phyloP scores from a whole-genome alignment of 2,888 invertebrate genomes.

The Crocallis elinguaria region DNA sequence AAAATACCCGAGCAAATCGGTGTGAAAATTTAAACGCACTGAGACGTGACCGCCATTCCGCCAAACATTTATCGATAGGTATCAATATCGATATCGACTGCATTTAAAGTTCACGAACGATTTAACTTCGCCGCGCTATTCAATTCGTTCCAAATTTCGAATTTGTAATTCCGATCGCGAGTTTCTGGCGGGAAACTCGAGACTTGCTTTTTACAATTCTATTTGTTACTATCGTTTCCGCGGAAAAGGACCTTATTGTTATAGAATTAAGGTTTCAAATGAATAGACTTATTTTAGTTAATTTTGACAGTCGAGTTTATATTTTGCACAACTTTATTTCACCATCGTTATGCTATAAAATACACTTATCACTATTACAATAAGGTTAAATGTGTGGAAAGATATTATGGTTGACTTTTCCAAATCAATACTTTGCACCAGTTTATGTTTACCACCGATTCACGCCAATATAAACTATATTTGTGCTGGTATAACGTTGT shows the following conservation, averaged over 20 bases:
- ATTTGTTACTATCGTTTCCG: constrained; percentile 24
- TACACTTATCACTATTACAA: neutral
- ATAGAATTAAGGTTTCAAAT: constrained; percentile 6
- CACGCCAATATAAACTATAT: neutral
- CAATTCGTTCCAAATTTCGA: constrained; percentile 63
- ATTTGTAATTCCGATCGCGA: constrained; percentile 76
- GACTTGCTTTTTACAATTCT: constrained; percentile 62
- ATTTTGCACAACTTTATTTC: neutral
- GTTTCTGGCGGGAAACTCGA: constrained; percentile 63
- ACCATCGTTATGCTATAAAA: neutral
- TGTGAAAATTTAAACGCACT: constrained; percentile 42
- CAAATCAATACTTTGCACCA: constrained; percentile 8
- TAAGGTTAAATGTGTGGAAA: neutral
- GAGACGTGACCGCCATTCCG: constrained; percentile 62
- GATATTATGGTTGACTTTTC: constrained; percentile 4
- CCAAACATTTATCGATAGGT: constrained; percentile 47
- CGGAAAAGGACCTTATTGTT: constrained; percentile 34
- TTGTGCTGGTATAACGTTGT: neutral
- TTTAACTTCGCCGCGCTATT: constrained; percentile 76
- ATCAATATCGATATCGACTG: constrained; percentile 70
- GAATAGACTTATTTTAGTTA: no score
- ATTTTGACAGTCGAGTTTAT: constrained; percentile 12
- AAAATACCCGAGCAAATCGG: constrained; percentile 23
- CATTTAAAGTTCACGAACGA: constrained; percentile 68
- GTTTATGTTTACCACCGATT: neutral